Conservation (phyloP, 1,140 invertebrate genomes). For the Brachionus plicatilis region DNA sequence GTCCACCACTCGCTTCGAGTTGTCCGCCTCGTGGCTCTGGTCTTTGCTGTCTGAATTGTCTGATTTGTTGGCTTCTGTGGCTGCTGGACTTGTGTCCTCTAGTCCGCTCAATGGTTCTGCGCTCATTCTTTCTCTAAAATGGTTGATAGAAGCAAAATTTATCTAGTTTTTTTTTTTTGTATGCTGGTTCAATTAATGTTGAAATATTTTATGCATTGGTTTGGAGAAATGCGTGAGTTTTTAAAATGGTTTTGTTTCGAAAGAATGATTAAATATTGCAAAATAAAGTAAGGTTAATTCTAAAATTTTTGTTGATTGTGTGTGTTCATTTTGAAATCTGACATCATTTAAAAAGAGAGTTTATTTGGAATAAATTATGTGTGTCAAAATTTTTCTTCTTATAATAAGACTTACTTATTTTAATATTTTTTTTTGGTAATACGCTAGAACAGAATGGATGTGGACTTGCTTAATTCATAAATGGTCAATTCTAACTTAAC, state of each 20-base stretch:
- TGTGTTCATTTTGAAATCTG: constrained; percentile 25
- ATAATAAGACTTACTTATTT: neutral
- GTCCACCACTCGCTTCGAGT: neutral
- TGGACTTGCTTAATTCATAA: neutral
- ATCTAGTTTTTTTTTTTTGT: neutral
- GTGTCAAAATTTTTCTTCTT: neutral
- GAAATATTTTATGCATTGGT: neutral
- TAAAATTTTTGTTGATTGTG: neutral
- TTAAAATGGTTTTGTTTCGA: neutral
- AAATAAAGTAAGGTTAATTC: neutral
- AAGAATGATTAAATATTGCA: constrained; percentile 37
- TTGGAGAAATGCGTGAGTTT: neutral
- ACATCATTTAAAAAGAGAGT: neutral
- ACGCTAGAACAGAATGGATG: neutral
- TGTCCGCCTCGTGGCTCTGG: neutral
- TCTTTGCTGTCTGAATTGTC: neutral
- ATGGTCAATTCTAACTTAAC: neutral
- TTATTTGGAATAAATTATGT: neutral
- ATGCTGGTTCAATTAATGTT: neutral
- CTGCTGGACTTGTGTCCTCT: neutral
- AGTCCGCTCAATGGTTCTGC: neutral
- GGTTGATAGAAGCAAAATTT: neutral
- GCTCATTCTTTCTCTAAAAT: neutral
- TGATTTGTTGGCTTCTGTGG: neutral
- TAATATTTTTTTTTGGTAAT: neutral